Evolutionary conservation across 2,888 invertebrate genomes (phyloP), one percentile per base, ranked within the genome.

Genomic region (Lithodes maja): DNA sequence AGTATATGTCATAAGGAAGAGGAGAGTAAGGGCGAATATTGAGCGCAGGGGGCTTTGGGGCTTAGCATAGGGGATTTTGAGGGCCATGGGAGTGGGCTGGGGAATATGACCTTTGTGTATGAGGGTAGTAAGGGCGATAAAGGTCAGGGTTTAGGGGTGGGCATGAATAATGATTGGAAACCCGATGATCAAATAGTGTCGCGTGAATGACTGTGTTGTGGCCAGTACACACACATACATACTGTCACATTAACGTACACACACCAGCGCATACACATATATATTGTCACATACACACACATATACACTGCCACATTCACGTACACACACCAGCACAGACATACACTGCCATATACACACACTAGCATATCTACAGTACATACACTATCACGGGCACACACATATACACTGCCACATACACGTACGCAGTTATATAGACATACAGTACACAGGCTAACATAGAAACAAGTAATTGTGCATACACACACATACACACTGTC

Each of bases 141-240:
- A 12, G 71, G 52, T 53, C 2, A n/a, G 83, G 49, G 68, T 9
- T 33, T 15, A 61, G 3, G 52, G 5, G 15, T 17, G 71, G 83
- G 50, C 50, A 69, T 83, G 83, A 83, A 83, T 83, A 83, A 83
- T 83, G 83, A 83, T 17, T 2, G 83, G 83, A 53, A 83, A 33
- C 33, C n/a, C 3, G 83, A 71, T 69, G 83, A 83, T 83, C 83
- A 83, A 74, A 83, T 83, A 52, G n/a, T 74, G 52, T 74, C 83
- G 52, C 52, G 33, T 69, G 83, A 83, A 83, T 83, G 71, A 83
- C 53, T 83, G 53, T 75, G 83, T 83, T 52, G n/a, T 83, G 83
- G 81, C 2, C 33, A n/a, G 61, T 61, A 61, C 61, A 61, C 61
- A 61, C 61, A 12, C 61, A 61, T 12, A 61, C 12, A 12, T 5